Conservation (phyloP, 1,140 invertebrate species). For the Coelopa frigida region DNA sequence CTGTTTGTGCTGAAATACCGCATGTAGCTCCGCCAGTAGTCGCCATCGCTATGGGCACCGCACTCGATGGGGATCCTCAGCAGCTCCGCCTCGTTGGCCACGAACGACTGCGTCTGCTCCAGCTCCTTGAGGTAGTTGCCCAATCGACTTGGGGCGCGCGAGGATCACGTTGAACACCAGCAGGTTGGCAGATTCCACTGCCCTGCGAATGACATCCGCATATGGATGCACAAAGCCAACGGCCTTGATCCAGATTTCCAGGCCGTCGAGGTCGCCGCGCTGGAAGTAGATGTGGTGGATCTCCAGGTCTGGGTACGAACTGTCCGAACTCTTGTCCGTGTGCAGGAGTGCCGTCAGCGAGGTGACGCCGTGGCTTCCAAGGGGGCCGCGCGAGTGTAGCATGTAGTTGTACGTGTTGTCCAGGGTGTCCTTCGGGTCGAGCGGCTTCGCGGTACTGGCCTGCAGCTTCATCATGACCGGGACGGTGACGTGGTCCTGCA, state of each 20-base stretch:
- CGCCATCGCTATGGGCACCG: constrained; percentile 49
- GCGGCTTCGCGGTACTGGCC: constrained; percentile 3
- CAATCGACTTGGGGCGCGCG: constrained; percentile 63
- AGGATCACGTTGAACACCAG: constrained; percentile 58
- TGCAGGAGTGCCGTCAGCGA: constrained; percentile 25
- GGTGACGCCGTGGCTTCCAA: constrained; percentile 46
- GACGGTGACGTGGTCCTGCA: constrained; percentile 58
- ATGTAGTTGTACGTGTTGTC: constrained; percentile 29
- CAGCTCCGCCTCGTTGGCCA: constrained; percentile 50
- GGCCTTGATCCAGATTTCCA: constrained; percentile 16
- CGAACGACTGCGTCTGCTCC: constrained; percentile 51
- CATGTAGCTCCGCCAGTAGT: constrained; percentile 66
- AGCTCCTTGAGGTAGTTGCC: constrained; percentile 56
- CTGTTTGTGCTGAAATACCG: constrained; percentile 64
- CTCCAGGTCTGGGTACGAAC: constrained; percentile 39
- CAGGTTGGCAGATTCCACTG: constrained; percentile 14
- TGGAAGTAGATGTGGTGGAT: constrained; percentile 25
- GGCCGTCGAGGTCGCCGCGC: constrained; percentile 14
- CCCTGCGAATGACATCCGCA: constrained; percentile 6
- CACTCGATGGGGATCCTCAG: constrained; percentile 52
- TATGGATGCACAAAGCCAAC: constrained; percentile 23
- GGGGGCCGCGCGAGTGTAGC: constrained; percentile 43
- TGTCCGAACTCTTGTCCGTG: constrained; percentile 17
- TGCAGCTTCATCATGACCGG: constrained; percentile 30
- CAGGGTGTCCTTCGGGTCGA: constrained; percentile 20